A percentile compares a stretch with the other conserved stretches of the same genome.
These are phyloP conservation scores for Synchiropus splendidus DNA, from an alignment of 2,113 vertebrate genomes.

Conservation along the genomic window DNA sequence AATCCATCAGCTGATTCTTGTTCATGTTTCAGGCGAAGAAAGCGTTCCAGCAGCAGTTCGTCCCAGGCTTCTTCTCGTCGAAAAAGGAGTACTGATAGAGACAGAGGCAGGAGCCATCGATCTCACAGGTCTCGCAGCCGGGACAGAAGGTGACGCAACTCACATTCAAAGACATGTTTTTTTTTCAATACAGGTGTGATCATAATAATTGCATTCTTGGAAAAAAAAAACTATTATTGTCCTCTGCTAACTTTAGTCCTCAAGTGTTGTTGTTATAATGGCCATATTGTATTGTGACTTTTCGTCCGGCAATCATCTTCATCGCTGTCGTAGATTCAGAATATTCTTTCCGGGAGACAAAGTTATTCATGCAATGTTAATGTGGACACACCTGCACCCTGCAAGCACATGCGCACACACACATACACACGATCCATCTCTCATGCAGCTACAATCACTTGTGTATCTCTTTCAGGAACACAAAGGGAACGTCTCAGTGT, in stretches of 20 bases:
- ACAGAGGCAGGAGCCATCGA: slow-evolving; percentile 78
- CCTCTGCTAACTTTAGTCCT: too few relatives aligned
- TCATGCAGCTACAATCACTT: slow-evolving; percentile 8
- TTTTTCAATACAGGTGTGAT: too few relatives aligned
- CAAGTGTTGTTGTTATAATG: too few relatives aligned
- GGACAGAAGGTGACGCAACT: slow-evolving; percentile 73
- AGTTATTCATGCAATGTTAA: slow-evolving; percentile 29
- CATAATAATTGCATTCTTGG: too few relatives aligned
- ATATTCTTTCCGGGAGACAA: slow-evolving; percentile 1
- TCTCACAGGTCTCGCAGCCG: slow-evolving; percentile 81
- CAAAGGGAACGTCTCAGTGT: slow-evolving; percentile 49
- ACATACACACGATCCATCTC: slow-evolving; percentile 5
- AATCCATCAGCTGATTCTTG: too few relatives aligned
- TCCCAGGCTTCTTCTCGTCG: slow-evolving; percentile 81
- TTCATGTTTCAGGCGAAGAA: slow-evolving; percentile 66
- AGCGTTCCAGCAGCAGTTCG: slow-evolving; percentile 87
- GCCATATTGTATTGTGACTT: too few relatives aligned
- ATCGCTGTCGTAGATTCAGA: slow-evolving; percentile 5
- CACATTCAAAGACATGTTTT: too few relatives aligned
- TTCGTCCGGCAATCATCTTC: slow-evolving; percentile 26
- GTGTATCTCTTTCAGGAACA: slow-evolving; percentile 48
- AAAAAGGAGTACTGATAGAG: slow-evolving; percentile 77
- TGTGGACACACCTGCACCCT: slow-evolving; percentile 38
- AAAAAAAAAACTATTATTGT: too few relatives aligned
- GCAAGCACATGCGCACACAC: slow-evolving; percentile 10